Conservation (phyloP, 1,140 invertebrate species). For the Brachionus rotundiformis region DNA sequence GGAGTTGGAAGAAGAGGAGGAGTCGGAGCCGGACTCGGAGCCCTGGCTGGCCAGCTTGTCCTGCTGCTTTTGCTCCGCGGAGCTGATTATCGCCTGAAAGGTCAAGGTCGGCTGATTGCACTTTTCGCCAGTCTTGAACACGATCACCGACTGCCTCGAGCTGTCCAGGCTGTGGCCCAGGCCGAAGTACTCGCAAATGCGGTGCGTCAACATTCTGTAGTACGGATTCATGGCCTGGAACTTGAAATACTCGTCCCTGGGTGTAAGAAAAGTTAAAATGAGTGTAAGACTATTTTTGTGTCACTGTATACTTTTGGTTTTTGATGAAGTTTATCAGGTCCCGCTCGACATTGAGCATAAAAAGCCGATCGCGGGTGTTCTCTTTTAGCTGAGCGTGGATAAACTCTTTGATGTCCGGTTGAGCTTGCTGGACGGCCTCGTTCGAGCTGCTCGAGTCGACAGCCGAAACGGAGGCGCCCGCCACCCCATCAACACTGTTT, state of each 20-base stretch:
- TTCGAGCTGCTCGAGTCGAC: not conserved
- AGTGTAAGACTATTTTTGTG: not conserved
- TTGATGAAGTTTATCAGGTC: constrained; percentile 31
- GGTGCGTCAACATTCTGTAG: constrained; percentile 45
- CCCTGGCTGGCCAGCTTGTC: not conserved
- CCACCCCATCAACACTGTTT: not conserved
- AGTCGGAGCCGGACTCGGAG: constrained; percentile 2
- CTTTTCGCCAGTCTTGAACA: not conserved
- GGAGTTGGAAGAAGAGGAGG: not conserved
- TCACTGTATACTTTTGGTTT: not conserved
- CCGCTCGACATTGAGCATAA: constrained; percentile 39
- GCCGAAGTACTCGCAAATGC: constrained; percentile 46
- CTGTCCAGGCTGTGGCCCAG: constrained; percentile 36
- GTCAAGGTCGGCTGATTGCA: not conserved
- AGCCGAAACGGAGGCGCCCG: not conserved
- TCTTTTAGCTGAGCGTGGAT: constrained; percentile 41
- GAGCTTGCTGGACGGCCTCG: not conserved
- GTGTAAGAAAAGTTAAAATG: not conserved
- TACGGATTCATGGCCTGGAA: constrained; percentile 50
- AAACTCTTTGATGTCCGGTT: constrained; percentile 30
- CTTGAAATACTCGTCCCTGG: not conserved
- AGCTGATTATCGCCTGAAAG: constrained; percentile 19
- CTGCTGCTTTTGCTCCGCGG: constrained; percentile 10
- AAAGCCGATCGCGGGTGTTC: constrained; percentile 27
- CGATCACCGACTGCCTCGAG: constrained; percentile 25